Evolutionary conservation across 2,113 vertebrate species (phyloP), one percentile per base, ranked within the genome.

Genomic region (Phyllostomus hastatus): DNA sequence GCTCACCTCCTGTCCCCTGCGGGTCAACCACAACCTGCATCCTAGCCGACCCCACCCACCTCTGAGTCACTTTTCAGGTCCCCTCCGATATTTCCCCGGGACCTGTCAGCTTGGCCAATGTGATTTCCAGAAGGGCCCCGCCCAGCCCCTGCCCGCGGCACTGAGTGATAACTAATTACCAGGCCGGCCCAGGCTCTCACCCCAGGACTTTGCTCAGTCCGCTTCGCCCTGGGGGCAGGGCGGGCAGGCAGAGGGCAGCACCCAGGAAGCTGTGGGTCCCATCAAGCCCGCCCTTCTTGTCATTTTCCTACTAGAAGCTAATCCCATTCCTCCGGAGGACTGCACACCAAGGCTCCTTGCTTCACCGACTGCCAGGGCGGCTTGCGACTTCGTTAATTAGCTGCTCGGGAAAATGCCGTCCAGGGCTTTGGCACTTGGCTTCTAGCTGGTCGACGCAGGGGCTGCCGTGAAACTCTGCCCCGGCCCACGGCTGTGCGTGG

Each of bases 381-480:
- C 81, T 97, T 93, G 88, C 57, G 54, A 73, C 78, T 6, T 78
- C 4, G 26, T 66, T 97, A 97, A 97, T 97, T 94, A 95, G 95
- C 94, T 91, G 10, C 88, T 97, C 75, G 86, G 96, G n/a, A 96
- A 95, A 97, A 86, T 24, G 81, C 76, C 85, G 75, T 84, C n/a
- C 3, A 5, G 91, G 75, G 64, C 43, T 59, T 12, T 35, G 80
- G 67, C 50, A 41, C 80, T 91, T 81, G 75, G 67, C 69, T 94
- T 94, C 82, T 52, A 61, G 91, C 95, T 97, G 95, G 94, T 96
- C 97, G 94, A 95, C 73, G 64, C 75, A 50, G 84, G 76, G 54
- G 91, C 70, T 93, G 48, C 61, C 19, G 79, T 85, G 81, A 95
- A 96, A 95, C 97, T 96, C 73, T 95, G 96, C 91, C 96, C 95